Percentiles rank a stretch among this genome's conserved stretches.
These are phyloP conservation scores for Sebastes oblongus DNA, from an alignment of 2,797 vertebrate species.

Conservation along the genomic window DNA sequence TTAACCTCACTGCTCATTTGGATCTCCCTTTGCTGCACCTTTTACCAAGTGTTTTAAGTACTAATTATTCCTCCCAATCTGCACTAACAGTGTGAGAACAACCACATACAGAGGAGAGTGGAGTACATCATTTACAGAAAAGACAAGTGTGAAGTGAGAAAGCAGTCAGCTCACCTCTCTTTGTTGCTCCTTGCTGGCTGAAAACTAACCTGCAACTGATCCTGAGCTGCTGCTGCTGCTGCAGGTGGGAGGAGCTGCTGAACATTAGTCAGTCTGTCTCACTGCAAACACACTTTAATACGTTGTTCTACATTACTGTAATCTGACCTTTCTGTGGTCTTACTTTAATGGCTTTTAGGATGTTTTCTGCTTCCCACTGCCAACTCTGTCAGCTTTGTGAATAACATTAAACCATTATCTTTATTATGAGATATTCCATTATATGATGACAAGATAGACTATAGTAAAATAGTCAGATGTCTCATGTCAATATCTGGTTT, in stretches of 20 bases:
- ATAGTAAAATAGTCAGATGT: too few species aligned
- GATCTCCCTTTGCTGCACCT: not conserved
- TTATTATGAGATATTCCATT: too few species aligned
- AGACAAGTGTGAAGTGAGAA: not conserved
- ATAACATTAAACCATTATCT: too few species aligned
- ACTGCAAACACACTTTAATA: too few species aligned
- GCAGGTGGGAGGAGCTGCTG: constrained; percentile 38
- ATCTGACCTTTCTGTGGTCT: too few species aligned
- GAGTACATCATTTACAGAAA: not conserved
- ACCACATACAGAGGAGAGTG: not conserved
- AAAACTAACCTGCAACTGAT: not conserved
- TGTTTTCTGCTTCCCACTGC: too few species aligned
- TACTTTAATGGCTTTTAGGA: too few species aligned
- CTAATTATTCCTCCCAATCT: not conserved
- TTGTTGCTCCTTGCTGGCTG: constrained; percentile 6
- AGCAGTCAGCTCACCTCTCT: constrained; percentile 35
- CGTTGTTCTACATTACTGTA: too few species aligned
- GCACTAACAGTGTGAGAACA: not conserved
- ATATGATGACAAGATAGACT: too few species aligned
- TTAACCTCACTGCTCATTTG: not conserved
- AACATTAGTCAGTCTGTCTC: not conserved
- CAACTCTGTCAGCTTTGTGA: too few species aligned
- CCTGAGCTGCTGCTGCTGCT: not conserved
- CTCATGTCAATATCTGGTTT: too few species aligned
- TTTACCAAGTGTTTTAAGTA: not conserved